Base-by-base conservation (phyloP, 35 echinoderm and acorn worm genomes). In the Ophioderma brevispina region DNA sequence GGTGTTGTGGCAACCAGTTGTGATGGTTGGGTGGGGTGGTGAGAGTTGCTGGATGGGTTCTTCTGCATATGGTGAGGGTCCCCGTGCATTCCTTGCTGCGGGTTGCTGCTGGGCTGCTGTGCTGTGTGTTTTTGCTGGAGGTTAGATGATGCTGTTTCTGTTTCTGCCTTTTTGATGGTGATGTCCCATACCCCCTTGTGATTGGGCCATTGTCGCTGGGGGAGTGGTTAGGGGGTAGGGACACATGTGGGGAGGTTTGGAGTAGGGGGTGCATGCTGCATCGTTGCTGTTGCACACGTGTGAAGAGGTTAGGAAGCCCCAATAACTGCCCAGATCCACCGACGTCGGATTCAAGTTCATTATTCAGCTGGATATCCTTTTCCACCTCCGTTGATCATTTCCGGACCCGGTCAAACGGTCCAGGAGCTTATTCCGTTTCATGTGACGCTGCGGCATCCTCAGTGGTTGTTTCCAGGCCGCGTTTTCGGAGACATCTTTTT, bases 251-350 rank as follows among this genome's bases (percentile, higher is more conserved):
- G 17, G 93, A 86, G 35, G 92, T 85, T n/a, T 25, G 92, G 89
- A 35, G 96, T 87, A 33, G 86, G 81, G n/a, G 86, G 89, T 79
- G 92, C 43, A 63, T 88, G 79, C 38, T 46, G 35, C 39, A 80
- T 82, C 92, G 94, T 8, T 77, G 87, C 17, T 80, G 81, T 35
- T 89, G 87, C 39, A 63, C 49, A 32, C 50, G 55, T 86, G 89
- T 78, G 41, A 94, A 90, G 40, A 95, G 64, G 6, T 93, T 93
- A 40, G 95, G 80, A 59, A 95, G 93, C 25, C 97, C 97, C 38
- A 99, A 35, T 35, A 93, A 80, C 55, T 95, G 97, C 97, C 97
- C 0, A 95, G 78, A 52, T 99, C 97, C 0, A 95, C 91, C 1
- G 90, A 92, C 28, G 55, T 84, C 31, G 93, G 87, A 37, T 87